These are phyloP conservation scores for Motacilla alba DNA, from an alignment of 2,113 vertebrate species.

Conservation along the genomic window DNA sequence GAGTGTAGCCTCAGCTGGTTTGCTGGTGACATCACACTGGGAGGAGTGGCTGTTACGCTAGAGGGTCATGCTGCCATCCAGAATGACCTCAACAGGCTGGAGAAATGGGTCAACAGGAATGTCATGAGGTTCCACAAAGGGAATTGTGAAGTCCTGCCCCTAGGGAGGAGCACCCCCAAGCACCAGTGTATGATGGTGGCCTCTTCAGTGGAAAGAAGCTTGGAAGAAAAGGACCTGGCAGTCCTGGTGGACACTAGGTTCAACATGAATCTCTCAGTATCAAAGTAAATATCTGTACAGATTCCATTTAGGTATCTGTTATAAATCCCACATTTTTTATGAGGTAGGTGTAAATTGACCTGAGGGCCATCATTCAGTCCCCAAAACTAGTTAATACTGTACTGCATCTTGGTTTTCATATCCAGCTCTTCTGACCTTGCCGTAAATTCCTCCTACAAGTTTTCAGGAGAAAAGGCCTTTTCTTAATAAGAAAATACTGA, in stretches of 20 bases:
- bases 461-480: not conserved
- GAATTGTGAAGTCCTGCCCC: not conserved
- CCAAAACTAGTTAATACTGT: not conserved
- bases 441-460: not conserved
- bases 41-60: not conserved
- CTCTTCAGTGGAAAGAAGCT: not conserved
- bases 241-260: not conserved
- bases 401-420: not conserved
- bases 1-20: not conserved
- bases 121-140: not conserved
- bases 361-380: not conserved
- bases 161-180: not conserved
- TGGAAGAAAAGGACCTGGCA: not conserved
- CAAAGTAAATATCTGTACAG: not conserved
- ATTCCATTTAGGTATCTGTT: not conserved
- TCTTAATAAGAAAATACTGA: not conserved
- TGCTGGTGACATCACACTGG: not conserved
- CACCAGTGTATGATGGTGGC: no score
- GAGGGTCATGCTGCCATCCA: rapidly evolving
- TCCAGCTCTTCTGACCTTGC: not conserved
- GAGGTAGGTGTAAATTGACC: not conserved
- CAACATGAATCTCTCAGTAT: not conserved
- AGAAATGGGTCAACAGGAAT: not conserved
- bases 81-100: not conserved
- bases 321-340: not conserved